Evolutionary conservation across 2,888 invertebrate species (phyloP).

Genomic region (Epirrita christyi): DNA sequence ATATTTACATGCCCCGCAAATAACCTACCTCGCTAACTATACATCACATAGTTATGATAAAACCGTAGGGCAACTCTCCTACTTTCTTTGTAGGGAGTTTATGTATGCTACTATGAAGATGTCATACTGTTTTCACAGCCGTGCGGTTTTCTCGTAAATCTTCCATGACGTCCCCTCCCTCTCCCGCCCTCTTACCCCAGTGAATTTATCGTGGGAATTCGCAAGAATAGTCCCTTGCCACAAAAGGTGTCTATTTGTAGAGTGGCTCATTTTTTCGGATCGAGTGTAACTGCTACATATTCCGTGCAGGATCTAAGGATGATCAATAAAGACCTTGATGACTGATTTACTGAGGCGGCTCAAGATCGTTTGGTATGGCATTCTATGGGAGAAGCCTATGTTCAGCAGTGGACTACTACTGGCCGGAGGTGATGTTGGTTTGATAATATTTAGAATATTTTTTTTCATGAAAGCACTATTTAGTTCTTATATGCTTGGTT

Average conservation of each 20-base stretch:
- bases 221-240: conserved; percentile 15
- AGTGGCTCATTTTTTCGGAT: conserved; percentile 9
- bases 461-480: too few species aligned
- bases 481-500: too few species aligned
- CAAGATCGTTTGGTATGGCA: too few species aligned
- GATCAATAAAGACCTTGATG: not conserved
- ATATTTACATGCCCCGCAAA: too few species aligned
- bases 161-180: conserved; percentile 5
- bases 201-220: conserved; percentile 24
- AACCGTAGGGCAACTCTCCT: too few species aligned
- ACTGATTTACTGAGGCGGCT: too few species aligned
- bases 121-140: not conserved
- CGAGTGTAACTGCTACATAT: not conserved
- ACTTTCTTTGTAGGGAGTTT: too few species aligned
- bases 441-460: too few species aligned
- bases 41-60: not conserved
- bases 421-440: too few species aligned
- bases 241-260: conserved; percentile 27
- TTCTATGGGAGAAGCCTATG: too few species aligned
- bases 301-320: not conserved
- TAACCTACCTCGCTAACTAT: too few species aligned
- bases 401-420: too few species aligned
- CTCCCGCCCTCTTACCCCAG: not conserved
- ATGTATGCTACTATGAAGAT: not conserved
- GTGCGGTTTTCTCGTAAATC: conserved; percentile 22